Percentiles rank a stretch among this genome's conserved stretches.
phyloP scores from a whole-genome alignment of 2,888 invertebrate species.

The Ectemnius lituratus region DNA sequence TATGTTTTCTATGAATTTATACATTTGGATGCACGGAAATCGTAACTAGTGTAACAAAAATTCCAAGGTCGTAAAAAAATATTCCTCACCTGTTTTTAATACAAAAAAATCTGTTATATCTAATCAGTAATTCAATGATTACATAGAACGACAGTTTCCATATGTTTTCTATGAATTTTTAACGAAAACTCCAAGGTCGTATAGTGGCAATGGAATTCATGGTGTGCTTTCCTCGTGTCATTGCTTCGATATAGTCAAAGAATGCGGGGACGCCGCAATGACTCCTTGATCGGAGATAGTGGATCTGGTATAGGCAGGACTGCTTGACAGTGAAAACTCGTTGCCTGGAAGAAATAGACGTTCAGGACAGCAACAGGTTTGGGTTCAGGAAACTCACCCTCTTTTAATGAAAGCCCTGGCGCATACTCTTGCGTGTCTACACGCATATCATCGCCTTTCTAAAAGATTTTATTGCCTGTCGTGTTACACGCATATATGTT shows the following conservation, averaged over 20 bases:
- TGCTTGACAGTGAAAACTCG: constrained; percentile 52
- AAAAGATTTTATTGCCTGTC: constrained; percentile 21
- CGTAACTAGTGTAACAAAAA: too few species aligned
- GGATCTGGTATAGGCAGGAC: constrained; percentile 24
- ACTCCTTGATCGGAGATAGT: constrained; percentile 10
- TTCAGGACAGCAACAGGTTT: constrained; percentile 61
- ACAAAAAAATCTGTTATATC: too few species aligned
- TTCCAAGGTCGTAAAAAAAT: too few species aligned
- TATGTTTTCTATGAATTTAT: too few species aligned
- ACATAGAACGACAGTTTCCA: too few species aligned
- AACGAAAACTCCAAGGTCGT: too few species aligned
- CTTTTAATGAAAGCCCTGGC: constrained; percentile 53
- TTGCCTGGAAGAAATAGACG: constrained; percentile 47
- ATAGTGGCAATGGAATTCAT: not conserved
- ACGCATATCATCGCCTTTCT: constrained; percentile 14
- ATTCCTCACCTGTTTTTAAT: too few species aligned
- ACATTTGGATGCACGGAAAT: too few species aligned
- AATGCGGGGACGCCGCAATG: not conserved
- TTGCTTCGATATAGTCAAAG: constrained; percentile 1
- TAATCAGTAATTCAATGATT: too few species aligned
- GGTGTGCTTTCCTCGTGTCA: not conserved
- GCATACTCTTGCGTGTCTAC: constrained; percentile 42
- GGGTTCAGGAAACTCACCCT: constrained; percentile 57
- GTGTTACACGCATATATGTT: constrained; percentile 22
- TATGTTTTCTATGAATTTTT: too few species aligned